Evolutionary conservation across 2,113 vertebrate species (phyloP).

Genomic region (Stomatorhinus ivindoensis): DNA sequence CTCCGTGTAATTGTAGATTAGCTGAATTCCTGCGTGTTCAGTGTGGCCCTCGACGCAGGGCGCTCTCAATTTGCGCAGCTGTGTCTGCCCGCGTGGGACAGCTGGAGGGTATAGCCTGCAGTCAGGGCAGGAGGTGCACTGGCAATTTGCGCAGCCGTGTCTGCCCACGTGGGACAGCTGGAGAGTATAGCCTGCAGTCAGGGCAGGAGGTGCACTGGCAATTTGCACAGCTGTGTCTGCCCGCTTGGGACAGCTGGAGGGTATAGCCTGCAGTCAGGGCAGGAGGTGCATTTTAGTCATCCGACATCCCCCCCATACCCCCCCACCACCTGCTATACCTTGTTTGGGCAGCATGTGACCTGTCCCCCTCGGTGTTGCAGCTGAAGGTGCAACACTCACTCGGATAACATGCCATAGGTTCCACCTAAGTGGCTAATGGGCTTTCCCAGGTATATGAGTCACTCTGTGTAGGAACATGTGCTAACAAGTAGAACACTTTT

Average conservation of each 20-base stretch:
- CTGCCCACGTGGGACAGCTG: conserved; percentile 86
- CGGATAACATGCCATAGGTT: background rate
- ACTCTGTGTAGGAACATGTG: background rate
- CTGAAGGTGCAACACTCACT: background rate
- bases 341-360: conserved; percentile 19
- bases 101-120: conserved; percentile 85
- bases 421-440: background rate
- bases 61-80: conserved; percentile 69
- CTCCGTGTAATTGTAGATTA: background rate
- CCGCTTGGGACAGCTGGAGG: conserved; percentile 86
- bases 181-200: conserved; percentile 78
- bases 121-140: conserved; percentile 50
- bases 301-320: too few species aligned
- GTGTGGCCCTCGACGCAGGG: background rate
- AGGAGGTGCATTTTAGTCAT: conserved; percentile 46
- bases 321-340: conserved; percentile 25
- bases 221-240: conserved; percentile 89
- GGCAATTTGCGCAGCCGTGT: conserved; percentile 85
- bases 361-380: background rate
- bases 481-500: background rate
- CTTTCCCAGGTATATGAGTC: background rate
- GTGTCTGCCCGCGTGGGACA: conserved; percentile 90
- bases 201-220: conserved; percentile 61
- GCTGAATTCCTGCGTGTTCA: background rate
- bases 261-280: conserved; percentile 67